Base-by-base conservation (phyloP, 2,888 invertebrate genomes). In the Caenorhabditis doughertyi region DNA sequence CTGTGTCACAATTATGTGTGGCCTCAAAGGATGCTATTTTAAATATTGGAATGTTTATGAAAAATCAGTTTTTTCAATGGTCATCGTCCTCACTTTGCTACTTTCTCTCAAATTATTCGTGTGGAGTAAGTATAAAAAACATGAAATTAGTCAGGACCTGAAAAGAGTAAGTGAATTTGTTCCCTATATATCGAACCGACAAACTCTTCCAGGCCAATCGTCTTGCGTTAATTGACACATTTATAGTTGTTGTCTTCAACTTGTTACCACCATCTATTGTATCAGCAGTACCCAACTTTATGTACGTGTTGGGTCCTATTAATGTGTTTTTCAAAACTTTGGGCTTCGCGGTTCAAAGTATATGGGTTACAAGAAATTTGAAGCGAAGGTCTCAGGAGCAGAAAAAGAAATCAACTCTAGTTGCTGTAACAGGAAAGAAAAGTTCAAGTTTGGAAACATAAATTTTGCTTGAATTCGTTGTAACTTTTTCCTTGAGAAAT, bases 21-120 rank as follows among this genome's bases (percentile, higher is more conserved):
- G n/a, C 2, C 5, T 44, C 4, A 27, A 16, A 3, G n/a, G 2
- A 0, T 60, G 60, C 8, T 60, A 60, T 13, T 1, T 8, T 2
- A 5, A 60, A 2, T 60, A 60, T 44, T 60, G 60, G 60, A 7
- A 25, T 1, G n/a, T 2, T 8, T 60, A 60, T 27, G 60, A 60
- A 9, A 60, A 44, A 9, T 16, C 25, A 0, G 23, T 44, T 8
- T 60, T 44, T 25, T 16, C 27, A 8, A 25, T 25, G 8, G 44
- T 8, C 5, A 60, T 60, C 13, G 3, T 42, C 2, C 9, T 60
- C n/a, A 16, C 60, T 9, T 3, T 42, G 0, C 7, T 60, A n/a
- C 9, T 60, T n/a, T 60, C 60, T 9, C 7, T 60, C 1, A 60
- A 44, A n/a, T 16, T 60, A n/a, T 60, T 51, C 13, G 13, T 60